phyloP scores from a whole-genome alignment of 2,113 vertebrate genomes.

The Opisthocomus hoazin region DNA sequence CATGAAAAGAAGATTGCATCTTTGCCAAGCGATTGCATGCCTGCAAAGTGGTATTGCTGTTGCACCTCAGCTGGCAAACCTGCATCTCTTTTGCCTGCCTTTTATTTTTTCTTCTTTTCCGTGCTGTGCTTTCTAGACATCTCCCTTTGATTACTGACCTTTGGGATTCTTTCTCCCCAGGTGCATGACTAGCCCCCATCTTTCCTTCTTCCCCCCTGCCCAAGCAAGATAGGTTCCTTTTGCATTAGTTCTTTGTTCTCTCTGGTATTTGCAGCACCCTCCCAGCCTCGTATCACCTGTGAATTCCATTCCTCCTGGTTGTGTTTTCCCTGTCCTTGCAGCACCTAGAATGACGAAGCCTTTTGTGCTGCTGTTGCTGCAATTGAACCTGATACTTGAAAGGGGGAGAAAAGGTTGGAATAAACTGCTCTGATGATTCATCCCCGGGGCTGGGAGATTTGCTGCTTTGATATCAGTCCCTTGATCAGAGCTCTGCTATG shows the following conservation, averaged over 20 bases:
- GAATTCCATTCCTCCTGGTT: constrained; percentile 57
- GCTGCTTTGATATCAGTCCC: constrained; percentile 45
- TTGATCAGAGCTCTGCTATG: constrained; percentile 57
- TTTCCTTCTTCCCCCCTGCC: constrained; percentile 8
- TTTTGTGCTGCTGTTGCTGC: constrained; percentile 37
- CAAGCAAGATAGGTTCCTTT: constrained; percentile 22
- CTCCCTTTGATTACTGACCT: neutral
- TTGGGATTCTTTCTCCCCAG: neutral
- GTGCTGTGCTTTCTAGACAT: neutral
- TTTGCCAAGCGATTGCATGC: neutral
- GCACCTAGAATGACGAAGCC: constrained; percentile 25
- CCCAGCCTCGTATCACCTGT: constrained; percentile 46
- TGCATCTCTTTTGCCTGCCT: neutral
- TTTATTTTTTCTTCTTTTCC: neutral
- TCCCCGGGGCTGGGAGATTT: constrained; percentile 53
- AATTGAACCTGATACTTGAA: constrained; percentile 58
- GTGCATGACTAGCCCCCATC: neutral
- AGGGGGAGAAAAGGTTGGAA: constrained; percentile 42
- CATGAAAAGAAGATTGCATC: neutral
- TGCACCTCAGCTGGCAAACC: neutral
- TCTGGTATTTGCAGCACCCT: constrained; percentile 53
- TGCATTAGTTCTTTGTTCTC: constrained; percentile 56
- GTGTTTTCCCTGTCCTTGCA: constrained; percentile 48
- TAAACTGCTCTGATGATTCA: constrained; percentile 54
- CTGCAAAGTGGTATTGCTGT: neutral